Conservation (phyloP, 2,113 vertebrate species). For the Tyto alba region DNA sequence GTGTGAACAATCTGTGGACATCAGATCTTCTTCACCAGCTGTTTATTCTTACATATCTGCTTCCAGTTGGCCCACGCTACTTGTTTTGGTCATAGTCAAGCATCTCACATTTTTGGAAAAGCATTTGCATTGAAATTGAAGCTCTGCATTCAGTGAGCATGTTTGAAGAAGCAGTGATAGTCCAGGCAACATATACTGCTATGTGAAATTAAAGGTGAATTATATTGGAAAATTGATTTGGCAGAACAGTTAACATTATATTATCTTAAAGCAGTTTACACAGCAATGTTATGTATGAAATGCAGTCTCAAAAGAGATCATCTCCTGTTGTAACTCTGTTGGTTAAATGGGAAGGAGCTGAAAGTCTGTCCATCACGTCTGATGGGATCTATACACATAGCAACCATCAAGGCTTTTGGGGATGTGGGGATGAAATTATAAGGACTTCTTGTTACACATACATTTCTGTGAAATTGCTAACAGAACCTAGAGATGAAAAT, state of each 20-base stretch:
- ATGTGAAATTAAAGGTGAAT: not conserved
- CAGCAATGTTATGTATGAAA: not conserved
- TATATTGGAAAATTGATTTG: not conserved
- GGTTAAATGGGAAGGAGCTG: not conserved
- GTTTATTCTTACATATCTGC: not conserved
- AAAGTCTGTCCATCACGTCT: not conserved
- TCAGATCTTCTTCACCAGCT: not conserved
- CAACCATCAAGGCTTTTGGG: not conserved
- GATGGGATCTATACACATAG: fast-evolving
- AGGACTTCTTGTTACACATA: not conserved
- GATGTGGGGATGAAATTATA: not conserved
- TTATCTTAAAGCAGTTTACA: not conserved
- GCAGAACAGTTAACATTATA: not conserved
- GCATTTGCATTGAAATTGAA: not conserved
- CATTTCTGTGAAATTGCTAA: not conserved
- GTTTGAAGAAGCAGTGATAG: not conserved
- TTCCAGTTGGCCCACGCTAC: not conserved
- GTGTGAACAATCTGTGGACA: not conserved
- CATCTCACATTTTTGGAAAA: not conserved
- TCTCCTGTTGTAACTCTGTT: not conserved
- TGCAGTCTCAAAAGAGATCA: not conserved
- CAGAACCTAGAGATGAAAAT: not conserved
- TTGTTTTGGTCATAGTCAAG: not conserved
- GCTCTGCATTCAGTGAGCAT: not conserved
- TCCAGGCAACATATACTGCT: not conserved